Conservation (phyloP, 2,888 invertebrate genomes). For the Troglohyphantes excavatus region DNA sequence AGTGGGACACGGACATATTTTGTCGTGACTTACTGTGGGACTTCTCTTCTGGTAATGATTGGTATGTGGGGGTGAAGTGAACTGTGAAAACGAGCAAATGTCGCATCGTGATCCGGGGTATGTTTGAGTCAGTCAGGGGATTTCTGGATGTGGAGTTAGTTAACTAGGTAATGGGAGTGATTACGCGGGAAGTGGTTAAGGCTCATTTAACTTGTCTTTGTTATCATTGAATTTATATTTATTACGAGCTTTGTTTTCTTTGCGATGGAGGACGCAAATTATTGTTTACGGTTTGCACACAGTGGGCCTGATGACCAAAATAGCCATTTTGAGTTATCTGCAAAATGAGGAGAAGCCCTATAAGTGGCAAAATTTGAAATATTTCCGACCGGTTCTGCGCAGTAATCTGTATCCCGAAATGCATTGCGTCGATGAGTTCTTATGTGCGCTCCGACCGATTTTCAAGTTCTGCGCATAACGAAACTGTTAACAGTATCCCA, state of each 20-base stretch:
- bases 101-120: background rate
- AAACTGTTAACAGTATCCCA: no score
- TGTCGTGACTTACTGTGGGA: conserved; percentile 3
- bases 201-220: conserved; percentile 1
- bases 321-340: no score
- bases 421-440: no score
- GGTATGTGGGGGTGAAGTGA: background rate
- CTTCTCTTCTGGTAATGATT: background rate
- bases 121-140: background rate
- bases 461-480: no score
- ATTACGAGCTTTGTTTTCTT: background rate
- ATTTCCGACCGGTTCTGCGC: no score
- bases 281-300: no score
- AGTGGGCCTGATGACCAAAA: no score
- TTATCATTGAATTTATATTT: background rate
- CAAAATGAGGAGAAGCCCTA: no score
- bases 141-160: background rate
- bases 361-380: no score
- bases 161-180: background rate
- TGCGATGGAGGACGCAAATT: no score
- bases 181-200: background rate
- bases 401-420: no score
- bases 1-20: background rate
- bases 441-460: no score
- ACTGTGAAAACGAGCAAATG: background rate